phyloP scores from a whole-genome alignment of 37 sponge, comb jelly and placozoan species.

The Crambe crambe region DNA sequence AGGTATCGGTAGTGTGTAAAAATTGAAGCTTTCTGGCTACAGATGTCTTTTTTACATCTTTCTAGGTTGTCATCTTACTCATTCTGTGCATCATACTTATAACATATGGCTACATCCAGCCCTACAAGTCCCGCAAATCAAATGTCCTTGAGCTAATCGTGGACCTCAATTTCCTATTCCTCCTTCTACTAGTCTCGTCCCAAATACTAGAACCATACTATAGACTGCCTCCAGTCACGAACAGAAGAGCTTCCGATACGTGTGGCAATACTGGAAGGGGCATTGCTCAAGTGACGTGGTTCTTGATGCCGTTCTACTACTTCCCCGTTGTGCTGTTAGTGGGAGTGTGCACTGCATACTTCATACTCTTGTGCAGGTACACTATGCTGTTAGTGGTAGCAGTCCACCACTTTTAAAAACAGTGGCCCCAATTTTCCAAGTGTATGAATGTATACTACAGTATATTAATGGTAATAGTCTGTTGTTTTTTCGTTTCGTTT shows the following conservation, averaged over 20 bases:
- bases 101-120: conserved; percentile 46
- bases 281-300: conserved; percentile 10
- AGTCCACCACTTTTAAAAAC: too few relatives aligned
- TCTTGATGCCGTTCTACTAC: conserved; percentile 58
- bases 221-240: neutral
- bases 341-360: neutral
- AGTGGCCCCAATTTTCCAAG: too few relatives aligned
- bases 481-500: too few relatives aligned
- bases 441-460: too few relatives aligned
- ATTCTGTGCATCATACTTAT: conserved; percentile 12
- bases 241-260: neutral
- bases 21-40: neutral
- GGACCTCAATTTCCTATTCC: conserved; percentile 20
- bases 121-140: conserved; percentile 29
- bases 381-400: too few relatives aligned
- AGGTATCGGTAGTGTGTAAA: neutral
- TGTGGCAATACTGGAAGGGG: neutral
- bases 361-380: neutral
- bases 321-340: conserved; percentile 26
- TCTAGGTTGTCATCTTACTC: conserved; percentile 30
- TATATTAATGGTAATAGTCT: too few relatives aligned
- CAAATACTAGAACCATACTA: conserved; percentile 10
- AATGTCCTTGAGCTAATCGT: conserved; percentile 43
- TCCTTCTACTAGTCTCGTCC: conserved; percentile 35
- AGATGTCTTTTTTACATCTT: neutral